phyloP scores from a whole-genome alignment of 2,888 invertebrate species.

The Lordiphosa andalusiaca region DNA sequence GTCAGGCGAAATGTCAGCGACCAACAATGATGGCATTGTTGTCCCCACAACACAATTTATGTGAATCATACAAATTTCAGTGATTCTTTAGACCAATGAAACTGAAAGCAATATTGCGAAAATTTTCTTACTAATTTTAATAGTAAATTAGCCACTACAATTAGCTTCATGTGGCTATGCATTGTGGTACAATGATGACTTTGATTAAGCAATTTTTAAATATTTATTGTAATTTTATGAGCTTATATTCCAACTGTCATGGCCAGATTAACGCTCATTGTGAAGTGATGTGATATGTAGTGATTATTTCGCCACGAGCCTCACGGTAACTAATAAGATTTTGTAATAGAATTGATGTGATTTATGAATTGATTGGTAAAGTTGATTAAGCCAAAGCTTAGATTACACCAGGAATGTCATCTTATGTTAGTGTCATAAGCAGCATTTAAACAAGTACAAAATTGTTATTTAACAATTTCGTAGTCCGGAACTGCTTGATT shows the following conservation, averaged over 20 bases:
- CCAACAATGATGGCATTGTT: slow-evolving; percentile 7
- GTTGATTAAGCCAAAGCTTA: not conserved
- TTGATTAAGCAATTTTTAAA: too few species aligned
- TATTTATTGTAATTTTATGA: not conserved
- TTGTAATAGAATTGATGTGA: not conserved
- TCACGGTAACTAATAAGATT: not conserved
- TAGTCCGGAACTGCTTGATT: too few species aligned
- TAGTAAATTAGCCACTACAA: not conserved
- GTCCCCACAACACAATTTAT: not conserved
- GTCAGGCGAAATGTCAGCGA: slow-evolving; percentile 29
- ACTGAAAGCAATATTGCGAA: slow-evolving; percentile 3
- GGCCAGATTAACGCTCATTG: slow-evolving; percentile 4
- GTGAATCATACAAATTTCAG: too few species aligned
- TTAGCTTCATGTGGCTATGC: not conserved
- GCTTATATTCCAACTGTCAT: slow-evolving; percentile 6
- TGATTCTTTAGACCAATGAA: slow-evolving; percentile 4
- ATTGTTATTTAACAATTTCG: too few species aligned
- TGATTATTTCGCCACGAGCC: slow-evolving; percentile 2
- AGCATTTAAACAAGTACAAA: too few species aligned
- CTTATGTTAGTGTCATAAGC: too few species aligned
- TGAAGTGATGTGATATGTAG: not conserved
- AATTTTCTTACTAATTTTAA: not conserved
- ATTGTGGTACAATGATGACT: too few species aligned
- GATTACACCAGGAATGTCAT: too few species aligned
- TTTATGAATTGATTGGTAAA: slow-evolving; percentile 7